phyloP scores from a whole-genome alignment of 1,140 invertebrate genomes.

The Campoletis sonorensis region DNA sequence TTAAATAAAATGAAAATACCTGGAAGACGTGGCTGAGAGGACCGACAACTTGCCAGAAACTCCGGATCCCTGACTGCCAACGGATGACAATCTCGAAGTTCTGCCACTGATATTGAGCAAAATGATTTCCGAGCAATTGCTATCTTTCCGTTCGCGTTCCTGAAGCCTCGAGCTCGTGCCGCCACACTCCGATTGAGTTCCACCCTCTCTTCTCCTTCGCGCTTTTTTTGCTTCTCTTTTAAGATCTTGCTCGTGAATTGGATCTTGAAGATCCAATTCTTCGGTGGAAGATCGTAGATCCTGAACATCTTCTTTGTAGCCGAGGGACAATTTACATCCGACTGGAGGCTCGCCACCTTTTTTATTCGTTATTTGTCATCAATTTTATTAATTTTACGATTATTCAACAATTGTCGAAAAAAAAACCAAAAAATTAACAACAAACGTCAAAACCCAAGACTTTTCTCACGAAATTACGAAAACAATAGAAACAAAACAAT shows the following conservation, averaged over 20 bases:
- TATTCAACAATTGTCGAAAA: not conserved
- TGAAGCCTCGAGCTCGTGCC: slow-evolving; percentile 69
- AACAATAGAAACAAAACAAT: too few species aligned
- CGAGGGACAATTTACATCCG: slow-evolving; percentile 75
- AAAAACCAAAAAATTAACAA: too few species aligned
- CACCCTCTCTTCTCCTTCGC: slow-evolving; percentile 77
- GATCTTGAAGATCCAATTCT: slow-evolving; percentile 88
- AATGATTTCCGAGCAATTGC: slow-evolving; percentile 86
- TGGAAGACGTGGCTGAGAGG: slow-evolving; percentile 72
- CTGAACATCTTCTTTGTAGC: slow-evolving; percentile 86
- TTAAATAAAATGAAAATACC: slow-evolving; percentile 59
- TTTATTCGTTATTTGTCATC: too few species aligned
- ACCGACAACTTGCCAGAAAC: slow-evolving; percentile 79
- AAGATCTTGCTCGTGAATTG: slow-evolving; percentile 77
- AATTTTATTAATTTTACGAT: too few species aligned
- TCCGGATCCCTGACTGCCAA: slow-evolving; percentile 80
- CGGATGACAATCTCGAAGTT: slow-evolving; percentile 86
- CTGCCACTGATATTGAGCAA: slow-evolving; percentile 88
- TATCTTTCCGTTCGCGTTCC: slow-evolving; percentile 85
- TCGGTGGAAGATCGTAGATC: slow-evolving; percentile 91
- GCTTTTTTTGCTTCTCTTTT: slow-evolving; percentile 70
- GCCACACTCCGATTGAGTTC: slow-evolving; percentile 75
- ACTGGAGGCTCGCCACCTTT: slow-evolving; percentile 68
- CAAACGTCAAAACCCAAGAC: too few species aligned
- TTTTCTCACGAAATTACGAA: too few species aligned